These are phyloP conservation scores for Garra rufa DNA, from an alignment of 2,113 vertebrate species.

Conservation along the genomic window DNA sequence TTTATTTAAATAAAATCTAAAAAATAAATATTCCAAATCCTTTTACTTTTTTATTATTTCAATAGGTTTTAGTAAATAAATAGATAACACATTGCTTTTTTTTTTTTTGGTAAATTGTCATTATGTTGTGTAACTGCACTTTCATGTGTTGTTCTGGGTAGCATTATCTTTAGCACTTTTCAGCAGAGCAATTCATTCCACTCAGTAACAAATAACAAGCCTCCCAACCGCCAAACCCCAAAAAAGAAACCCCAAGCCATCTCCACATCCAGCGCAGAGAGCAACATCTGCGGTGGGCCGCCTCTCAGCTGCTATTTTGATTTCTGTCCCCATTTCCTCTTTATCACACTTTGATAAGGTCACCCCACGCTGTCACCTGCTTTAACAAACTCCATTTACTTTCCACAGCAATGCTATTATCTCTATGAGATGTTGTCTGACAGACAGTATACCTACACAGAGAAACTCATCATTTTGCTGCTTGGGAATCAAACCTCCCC, in stretches of 20 bases:
- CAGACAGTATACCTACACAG: slow-evolving; percentile 66
- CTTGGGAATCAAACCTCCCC: slow-evolving; percentile 68
- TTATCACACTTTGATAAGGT: slow-evolving; percentile 84
- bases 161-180: slow-evolving; percentile 65
- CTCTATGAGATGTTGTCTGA: slow-evolving; percentile 78
- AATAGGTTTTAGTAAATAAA: neutral
- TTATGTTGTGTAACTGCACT: neutral
- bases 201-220: slow-evolving; percentile 21
- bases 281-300: slow-evolving; percentile 63
- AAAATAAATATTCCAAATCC: no score
- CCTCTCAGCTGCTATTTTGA: slow-evolving; percentile 74
- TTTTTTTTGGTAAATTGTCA: neutral
- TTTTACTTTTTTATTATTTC: neutral
- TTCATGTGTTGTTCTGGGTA: slow-evolving; percentile 49
- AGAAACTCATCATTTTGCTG: slow-evolving; percentile 69
- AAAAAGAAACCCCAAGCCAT: neutral
- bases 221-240: slow-evolving; percentile 15
- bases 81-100: neutral
- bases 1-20: no score
- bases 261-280: slow-evolving; percentile 46
- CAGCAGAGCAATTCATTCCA: slow-evolving; percentile 63
- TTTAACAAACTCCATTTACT: slow-evolving; percentile 81
- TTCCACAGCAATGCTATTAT: slow-evolving; percentile 76
- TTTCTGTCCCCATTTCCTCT: slow-evolving; percentile 80
- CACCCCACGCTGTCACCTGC: slow-evolving; percentile 76